Evolutionary conservation across 2,113 vertebrate species (phyloP), one percentile per base, ranked within the genome.

Genomic region (Corvus hawaiiensis): DNA sequence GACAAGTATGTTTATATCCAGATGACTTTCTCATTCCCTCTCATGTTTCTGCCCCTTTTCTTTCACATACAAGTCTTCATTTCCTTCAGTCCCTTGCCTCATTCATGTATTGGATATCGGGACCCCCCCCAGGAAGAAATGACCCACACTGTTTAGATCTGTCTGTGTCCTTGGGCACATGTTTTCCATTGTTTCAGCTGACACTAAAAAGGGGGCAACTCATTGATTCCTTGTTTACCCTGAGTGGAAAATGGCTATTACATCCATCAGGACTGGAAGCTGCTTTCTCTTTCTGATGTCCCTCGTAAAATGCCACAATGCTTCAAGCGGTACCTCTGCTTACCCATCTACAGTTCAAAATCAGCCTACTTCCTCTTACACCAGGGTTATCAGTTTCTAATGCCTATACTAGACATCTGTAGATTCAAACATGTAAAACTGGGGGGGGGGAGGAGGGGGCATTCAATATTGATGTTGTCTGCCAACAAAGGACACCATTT

Each of bases 21-120:
- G 44, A 46, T 2, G 1, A 59, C 32, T 61, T 84, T 73, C 64
- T 92, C 12, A 6, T 81, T 71, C 39, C 77, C 4, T 75, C 26
- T 62, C 18, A 20, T 0, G 1, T 83, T 81, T 82, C 69, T 87
- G 18, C 28, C 32, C 30, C 6, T 87, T 66, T 61, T 84, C 8
- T 84, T 26, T 91, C 16, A 58, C 0, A 1, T 72, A 11, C 24
- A 37, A 39, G 33, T 17, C 67, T 88, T 66, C 4, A 10, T 41
- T 87, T 78, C 69, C 33, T 77, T 52, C 52, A 82, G 35, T 64
- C 9, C 24, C 11, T 54, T 74, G 35, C 39, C 59, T 39, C 35
- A 24, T 24, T 43, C 4, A 0, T 46, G 67, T 44, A 32, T 37
- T 0, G 0, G 33, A 59, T 69, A 58, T 76, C 0, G 0, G 18